phyloP scores from a whole-genome alignment of 2,113 vertebrate genomes.

The Odocoileus virginianus region DNA sequence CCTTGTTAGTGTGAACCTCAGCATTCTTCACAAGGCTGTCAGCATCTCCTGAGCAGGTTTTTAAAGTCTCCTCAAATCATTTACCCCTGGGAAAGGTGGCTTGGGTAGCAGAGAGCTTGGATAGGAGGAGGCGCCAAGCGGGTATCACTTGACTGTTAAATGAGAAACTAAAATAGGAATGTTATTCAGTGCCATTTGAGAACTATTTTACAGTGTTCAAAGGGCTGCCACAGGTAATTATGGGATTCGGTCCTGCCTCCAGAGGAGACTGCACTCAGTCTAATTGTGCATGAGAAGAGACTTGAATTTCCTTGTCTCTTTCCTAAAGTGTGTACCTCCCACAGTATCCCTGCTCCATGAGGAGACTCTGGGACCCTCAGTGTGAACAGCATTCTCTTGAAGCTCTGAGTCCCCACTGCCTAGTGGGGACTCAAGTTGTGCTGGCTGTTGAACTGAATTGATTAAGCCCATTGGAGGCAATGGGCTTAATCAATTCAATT shows the following conservation, averaged over 20 bases:
- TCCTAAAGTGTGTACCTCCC: background rate
- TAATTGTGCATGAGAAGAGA: background rate
- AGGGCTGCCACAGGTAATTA: background rate
- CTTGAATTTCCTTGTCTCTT: background rate
- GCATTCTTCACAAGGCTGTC: background rate
- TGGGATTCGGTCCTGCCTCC: background rate
- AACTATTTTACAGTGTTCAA: background rate
- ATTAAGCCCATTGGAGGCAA: background rate
- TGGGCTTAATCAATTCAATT: background rate
- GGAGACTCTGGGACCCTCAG: background rate
- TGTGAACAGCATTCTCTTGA: too few species aligned
- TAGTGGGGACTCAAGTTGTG: background rate
- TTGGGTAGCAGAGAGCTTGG: background rate
- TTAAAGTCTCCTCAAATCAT: background rate
- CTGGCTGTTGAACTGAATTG: background rate
- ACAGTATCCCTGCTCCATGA: rapidly evolving
- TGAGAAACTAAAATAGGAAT: background rate
- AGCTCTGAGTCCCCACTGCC: background rate
- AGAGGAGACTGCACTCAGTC: background rate
- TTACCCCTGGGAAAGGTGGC: background rate
- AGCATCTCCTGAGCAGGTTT: background rate
- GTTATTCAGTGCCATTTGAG: background rate
- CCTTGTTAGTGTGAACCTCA: background rate
- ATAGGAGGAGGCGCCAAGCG: rapidly evolving
- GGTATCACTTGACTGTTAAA: background rate